phyloP scores from a whole-genome alignment of 2,113 vertebrate genomes.

The Rhabdomys dilectus region DNA sequence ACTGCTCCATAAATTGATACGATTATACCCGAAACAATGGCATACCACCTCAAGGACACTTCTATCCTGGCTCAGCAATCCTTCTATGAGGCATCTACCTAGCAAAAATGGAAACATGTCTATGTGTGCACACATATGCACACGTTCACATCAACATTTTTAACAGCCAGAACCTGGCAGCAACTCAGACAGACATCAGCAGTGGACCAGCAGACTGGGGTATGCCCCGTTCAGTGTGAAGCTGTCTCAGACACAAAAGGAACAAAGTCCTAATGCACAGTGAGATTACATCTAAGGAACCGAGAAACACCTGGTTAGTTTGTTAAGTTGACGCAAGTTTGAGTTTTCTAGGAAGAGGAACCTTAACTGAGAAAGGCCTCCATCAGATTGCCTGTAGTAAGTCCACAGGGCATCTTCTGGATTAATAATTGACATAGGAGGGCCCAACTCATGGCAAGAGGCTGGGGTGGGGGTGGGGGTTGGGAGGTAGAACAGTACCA shows the following conservation, averaged over 20 bases:
- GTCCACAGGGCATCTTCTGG: neutral
- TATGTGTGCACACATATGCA: neutral
- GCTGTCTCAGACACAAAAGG: neutral
- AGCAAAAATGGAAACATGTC: neutral
- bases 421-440: neutral
- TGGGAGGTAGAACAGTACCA: neutral
- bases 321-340: neutral
- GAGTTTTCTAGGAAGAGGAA: neutral
- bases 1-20: neutral
- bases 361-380: neutral
- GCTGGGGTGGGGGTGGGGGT: too few species aligned
- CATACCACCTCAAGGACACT: neutral
- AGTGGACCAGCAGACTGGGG: neutral
- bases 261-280: neutral
- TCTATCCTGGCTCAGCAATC: neutral
- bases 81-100: neutral
- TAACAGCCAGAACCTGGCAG: neutral
- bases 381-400: neutral
- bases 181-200: neutral
- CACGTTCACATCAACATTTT: neutral
- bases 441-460: neutral
- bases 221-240: neutral
- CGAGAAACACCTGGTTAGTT: neutral
- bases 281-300: neutral
- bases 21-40: neutral